Percentiles rank a stretch among this genome's conserved stretches.
phyloP scores from a whole-genome alignment of 2,888 invertebrate genomes.

The Philereme transversata region DNA sequence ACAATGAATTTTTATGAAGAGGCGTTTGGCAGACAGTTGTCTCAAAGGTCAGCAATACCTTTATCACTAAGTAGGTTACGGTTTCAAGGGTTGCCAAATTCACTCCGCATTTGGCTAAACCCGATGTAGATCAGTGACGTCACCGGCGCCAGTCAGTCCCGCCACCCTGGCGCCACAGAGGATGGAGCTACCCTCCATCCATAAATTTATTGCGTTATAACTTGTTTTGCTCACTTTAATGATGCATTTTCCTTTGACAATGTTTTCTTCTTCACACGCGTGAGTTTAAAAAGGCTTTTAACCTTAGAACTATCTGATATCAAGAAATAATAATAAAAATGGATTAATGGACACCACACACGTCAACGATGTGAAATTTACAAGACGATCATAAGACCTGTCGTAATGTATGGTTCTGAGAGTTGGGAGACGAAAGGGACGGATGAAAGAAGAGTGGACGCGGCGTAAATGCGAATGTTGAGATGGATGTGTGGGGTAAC shows the following conservation, averaged over 20 bases:
- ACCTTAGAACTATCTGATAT: too few species aligned
- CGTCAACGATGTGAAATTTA: too few species aligned
- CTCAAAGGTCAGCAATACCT: background rate
- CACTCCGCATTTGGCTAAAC: slow-evolving; percentile 45
- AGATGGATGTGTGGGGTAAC: too few species aligned
- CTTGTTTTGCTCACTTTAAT: slow-evolving; percentile 35
- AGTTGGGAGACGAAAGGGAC: too few species aligned
- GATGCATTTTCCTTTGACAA: slow-evolving; percentile 22
- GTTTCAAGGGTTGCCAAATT: slow-evolving; percentile 41
- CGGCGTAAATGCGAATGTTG: too few species aligned
- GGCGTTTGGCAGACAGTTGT: too few species aligned
- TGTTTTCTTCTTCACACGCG: slow-evolving; percentile 7
- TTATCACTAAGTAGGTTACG: background rate
- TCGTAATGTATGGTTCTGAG: too few species aligned
- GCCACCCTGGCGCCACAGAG: slow-evolving; percentile 68
- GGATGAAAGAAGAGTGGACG: too few species aligned
- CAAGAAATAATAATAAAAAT: too few species aligned
- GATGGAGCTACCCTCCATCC: slow-evolving; percentile 63
- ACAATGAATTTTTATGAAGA: too few species aligned
- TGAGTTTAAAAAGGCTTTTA: background rate
- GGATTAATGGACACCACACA: too few species aligned
- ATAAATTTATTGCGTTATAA: slow-evolving; percentile 35
- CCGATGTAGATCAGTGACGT: slow-evolving; percentile 67
- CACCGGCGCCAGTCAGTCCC: slow-evolving; percentile 66
- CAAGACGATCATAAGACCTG: too few species aligned